Evolutionary conservation across 2,113 vertebrate species (phyloP).

Genomic region (Tragulus kanchil): DNA sequence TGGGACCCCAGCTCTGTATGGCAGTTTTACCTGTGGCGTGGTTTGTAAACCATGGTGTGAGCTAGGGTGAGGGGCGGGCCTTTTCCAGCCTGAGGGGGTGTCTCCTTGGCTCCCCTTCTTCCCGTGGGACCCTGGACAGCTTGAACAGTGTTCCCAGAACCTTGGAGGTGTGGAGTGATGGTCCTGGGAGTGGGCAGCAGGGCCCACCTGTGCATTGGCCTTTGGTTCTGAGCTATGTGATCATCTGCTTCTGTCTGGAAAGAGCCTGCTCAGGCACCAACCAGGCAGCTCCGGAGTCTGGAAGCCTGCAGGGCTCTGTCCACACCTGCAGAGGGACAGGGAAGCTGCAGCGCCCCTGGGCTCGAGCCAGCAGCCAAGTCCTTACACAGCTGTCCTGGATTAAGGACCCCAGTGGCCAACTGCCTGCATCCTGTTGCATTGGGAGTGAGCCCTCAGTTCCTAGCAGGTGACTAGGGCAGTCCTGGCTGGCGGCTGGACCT

Average conservation of each 20-base stretch:
- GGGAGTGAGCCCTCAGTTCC: no score
- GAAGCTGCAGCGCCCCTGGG: not conserved
- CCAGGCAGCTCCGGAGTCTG: not conserved
- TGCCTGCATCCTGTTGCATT: rapidly evolving
- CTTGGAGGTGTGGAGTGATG: no score
- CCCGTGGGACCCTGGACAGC: not conserved
- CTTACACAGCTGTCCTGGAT: no score
- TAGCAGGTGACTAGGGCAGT: not conserved
- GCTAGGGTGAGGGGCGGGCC: not conserved
- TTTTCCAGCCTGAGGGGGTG: no score
- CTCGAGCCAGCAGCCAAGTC: no score
- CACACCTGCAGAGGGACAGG: rapidly evolving
- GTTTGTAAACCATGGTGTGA: not conserved
- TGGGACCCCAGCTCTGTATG: no score
- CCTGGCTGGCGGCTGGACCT: not conserved
- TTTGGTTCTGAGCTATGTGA: not conserved
- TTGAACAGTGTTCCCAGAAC: no score
- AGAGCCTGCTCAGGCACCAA: not conserved
- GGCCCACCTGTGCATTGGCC: not conserved
- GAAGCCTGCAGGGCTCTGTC: not conserved
- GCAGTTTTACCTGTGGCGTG: no score
- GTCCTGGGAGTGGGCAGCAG: not conserved
- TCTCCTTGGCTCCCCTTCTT: no score
- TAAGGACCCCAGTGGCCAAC: rapidly evolving
- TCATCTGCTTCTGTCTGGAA: not conserved